These are phyloP conservation scores for Xiphophorus birchmanni DNA, from an alignment of 2,797 vertebrate genomes.

Conservation along the genomic window DNA sequence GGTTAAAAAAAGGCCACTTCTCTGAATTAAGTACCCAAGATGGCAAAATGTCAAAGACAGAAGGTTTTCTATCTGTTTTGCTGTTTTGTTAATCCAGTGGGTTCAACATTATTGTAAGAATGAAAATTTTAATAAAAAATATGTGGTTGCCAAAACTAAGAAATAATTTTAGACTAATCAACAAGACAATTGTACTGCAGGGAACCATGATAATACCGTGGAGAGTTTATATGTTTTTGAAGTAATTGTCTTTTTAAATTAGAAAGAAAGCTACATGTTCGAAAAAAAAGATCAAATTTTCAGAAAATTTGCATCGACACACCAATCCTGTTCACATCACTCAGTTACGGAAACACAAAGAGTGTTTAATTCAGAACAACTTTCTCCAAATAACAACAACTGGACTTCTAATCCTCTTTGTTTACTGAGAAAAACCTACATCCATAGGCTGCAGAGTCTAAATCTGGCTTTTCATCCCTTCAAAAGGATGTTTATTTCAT, in stretches of 20 bases:
- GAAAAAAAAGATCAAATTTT: not conserved
- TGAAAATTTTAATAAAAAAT: not conserved
- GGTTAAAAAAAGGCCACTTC: not conserved
- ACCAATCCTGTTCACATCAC: not conserved
- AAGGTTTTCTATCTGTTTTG: not conserved
- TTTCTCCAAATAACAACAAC: constrained; percentile 14
- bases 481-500: not conserved
- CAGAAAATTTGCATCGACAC: not conserved
- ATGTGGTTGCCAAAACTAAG: constrained; percentile 11
- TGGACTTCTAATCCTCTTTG: constrained; percentile 3
- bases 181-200: not conserved
- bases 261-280: not conserved
- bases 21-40: not conserved
- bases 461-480: constrained; percentile 1
- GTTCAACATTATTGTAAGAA: constrained; percentile 19
- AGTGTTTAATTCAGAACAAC: constrained; percentile 18
- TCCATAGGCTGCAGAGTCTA: not conserved
- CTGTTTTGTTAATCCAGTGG: constrained; percentile 1
- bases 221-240: constrained; percentile 1
- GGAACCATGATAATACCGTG: not conserved
- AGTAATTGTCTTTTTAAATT: constrained; percentile 8
- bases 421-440: constrained; percentile 15
- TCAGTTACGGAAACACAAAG: not conserved
- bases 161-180: not conserved
- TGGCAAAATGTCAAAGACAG: constrained; percentile 4